Evolutionary conservation across 2,888 invertebrate species (phyloP), one percentile per base, ranked within the genome.

Genomic region (Synergus gifuensis): DNA sequence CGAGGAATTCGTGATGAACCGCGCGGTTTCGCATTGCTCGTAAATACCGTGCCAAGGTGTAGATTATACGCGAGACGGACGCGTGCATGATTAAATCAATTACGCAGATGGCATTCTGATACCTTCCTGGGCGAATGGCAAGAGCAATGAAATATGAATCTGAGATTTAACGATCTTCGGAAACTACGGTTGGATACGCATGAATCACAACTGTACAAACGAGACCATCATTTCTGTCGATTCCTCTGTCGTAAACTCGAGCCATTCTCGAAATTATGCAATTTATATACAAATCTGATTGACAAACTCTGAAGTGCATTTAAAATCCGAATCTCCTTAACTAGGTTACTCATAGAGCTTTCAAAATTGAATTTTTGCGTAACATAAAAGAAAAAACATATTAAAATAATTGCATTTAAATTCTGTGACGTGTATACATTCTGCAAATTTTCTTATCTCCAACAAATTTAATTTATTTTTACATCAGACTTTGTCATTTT

Each of bases 1-100:
- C 54, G 73, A 73, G 73, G 73, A 73, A 73, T 73, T 73, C 73
- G 73, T 73, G 73, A 73, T 73, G 73, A 54, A 73, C 73, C 49
- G 73, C 49, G 54, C 36, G 73, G 73, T 73, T 54, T 73, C 54
- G 73, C 36, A 73, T 73, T 73, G 73, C 73, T 73, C 73, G 73
- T 54, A 73, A 73, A 73, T 73, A 73, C 73, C 54, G 54, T 54
- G 49, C 36, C 49, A 73, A 73, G 69, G 69, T 73, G 69, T 49
- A 36, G 69, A 73, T 73, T 73, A 73, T 73, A 28, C 46, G n/a
- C 49, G 69, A 73, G 16, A 36, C 4, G 49, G 49, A 73, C 73
- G 73, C 54, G n/a, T 73, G 54, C 49, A 73, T 73, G 73, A 73
- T 73, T 36, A 54, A 73, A 73, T 73, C 73, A 73, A 73, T 73